Evolutionary conservation across 2,888 invertebrate species (phyloP).

Genomic region (Ormyrus nitidulus): DNA sequence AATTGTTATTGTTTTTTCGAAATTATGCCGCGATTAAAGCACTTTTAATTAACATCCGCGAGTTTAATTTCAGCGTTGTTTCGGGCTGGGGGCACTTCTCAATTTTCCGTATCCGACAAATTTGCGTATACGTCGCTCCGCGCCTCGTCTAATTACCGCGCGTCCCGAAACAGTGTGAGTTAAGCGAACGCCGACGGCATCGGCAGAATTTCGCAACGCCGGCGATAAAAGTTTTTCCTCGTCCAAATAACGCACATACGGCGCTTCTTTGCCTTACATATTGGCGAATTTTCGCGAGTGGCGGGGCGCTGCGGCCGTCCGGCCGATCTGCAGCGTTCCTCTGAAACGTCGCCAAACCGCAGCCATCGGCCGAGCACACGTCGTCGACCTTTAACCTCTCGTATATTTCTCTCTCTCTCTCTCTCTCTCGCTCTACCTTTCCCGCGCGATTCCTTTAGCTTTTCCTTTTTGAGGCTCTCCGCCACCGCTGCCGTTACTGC

Average conservation of each 20-base stretch:
- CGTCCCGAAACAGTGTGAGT: neutral
- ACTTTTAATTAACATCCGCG: slow-evolving; percentile 37
- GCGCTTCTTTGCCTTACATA: neutral
- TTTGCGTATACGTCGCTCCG: neutral
- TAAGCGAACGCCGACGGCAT: neutral
- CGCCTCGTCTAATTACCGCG: no score
- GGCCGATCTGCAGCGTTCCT: slow-evolving; percentile 55
- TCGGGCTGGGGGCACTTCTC: no score
- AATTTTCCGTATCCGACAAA: neutral
- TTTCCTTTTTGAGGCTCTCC: neutral
- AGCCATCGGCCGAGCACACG: slow-evolving; percentile 59
- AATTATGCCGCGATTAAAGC: slow-evolving; percentile 29
- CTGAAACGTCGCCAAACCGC: slow-evolving; percentile 73
- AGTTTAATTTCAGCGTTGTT: neutral
- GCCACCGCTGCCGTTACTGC: neutral
- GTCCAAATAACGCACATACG: neutral
- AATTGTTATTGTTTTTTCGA: slow-evolving; percentile 33
- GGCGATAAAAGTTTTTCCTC: neutral
- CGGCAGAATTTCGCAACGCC: neutral
- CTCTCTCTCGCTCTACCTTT: neutral
- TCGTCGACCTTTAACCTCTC: slow-evolving; percentile 58
- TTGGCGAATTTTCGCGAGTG: slow-evolving; percentile 34
- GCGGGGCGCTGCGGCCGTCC: neutral
- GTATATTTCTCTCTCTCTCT: slow-evolving; percentile 11
- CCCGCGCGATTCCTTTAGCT: neutral